Percentiles rank a stretch among this genome's conserved stretches.
phyloP scores from a whole-genome alignment of 2,113 vertebrate species.

The Poeciliopsis retropinna region DNA sequence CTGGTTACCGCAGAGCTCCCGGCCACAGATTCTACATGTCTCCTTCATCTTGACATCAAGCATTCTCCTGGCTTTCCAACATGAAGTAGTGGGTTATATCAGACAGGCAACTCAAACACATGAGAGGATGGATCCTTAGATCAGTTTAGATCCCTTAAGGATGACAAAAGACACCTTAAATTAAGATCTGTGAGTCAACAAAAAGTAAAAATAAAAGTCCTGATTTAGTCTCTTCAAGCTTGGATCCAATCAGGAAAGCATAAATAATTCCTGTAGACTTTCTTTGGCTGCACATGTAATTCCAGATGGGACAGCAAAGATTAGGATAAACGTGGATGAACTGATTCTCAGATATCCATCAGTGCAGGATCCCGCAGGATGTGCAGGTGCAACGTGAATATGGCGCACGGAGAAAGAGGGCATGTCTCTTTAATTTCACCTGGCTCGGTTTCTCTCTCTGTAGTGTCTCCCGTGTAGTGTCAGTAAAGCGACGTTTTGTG shows the following conservation, averaged over 20 bases:
- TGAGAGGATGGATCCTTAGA: slow-evolving; percentile 1
- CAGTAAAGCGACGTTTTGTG: slow-evolving; percentile 6
- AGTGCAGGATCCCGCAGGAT: slow-evolving; percentile 12
- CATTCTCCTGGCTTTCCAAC: slow-evolving; percentile 53
- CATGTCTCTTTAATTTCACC: slow-evolving; percentile 8
- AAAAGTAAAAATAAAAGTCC: neutral
- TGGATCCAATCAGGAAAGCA: neutral
- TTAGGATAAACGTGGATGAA: slow-evolving; percentile 4
- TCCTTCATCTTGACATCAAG: slow-evolving; percentile 88
- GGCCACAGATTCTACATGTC: slow-evolving; percentile 90
- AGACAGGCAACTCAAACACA: neutral
- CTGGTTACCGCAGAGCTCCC: slow-evolving; percentile 95
- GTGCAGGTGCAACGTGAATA: slow-evolving; percentile 62
- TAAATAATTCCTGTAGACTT: neutral
- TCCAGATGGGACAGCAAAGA: slow-evolving; percentile 1
- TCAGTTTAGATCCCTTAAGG: neutral
- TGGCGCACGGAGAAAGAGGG: slow-evolving; percentile 40
- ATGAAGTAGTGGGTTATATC: neutral
- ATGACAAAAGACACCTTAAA: neutral
- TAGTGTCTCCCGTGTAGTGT: slow-evolving; percentile 4
- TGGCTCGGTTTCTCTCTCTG: slow-evolving; percentile 9
- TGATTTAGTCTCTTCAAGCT: neutral
- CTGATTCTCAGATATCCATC: slow-evolving; percentile 24
- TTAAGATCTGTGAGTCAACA: neutral
- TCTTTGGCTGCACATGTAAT: slow-evolving; percentile 1